phyloP scores from a whole-genome alignment of 2,888 invertebrate genomes.

The Protonemura montana region DNA sequence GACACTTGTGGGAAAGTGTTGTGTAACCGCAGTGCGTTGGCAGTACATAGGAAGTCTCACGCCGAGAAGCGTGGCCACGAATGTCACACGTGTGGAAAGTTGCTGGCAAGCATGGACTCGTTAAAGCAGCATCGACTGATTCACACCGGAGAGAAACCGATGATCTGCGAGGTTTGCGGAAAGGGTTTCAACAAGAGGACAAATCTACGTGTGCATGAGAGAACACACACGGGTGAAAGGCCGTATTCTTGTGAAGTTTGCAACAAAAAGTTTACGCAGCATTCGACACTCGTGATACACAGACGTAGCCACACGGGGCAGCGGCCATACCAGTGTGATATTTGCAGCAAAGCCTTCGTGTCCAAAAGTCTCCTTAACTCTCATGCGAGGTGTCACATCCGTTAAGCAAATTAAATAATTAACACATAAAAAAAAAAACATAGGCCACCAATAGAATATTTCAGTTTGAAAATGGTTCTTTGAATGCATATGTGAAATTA shows the following conservation, averaged over 20 bases:
- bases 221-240: conserved; percentile 67
- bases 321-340: conserved; percentile 66
- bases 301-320: conserved; percentile 69
- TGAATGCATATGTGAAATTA: too few species aligned
- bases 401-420: not conserved
- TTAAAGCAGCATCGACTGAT: conserved; percentile 52
- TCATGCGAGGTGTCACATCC: conserved; percentile 34
- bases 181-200: conserved; percentile 53
- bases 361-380: conserved; percentile 57
- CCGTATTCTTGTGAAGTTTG: conserved; percentile 55
- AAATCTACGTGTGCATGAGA: conserved; percentile 55
- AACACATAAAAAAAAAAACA: not conserved
- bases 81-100: conserved; percentile 55
- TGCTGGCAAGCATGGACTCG: conserved; percentile 49
- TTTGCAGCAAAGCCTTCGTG: conserved; percentile 69
- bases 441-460: too few species aligned
- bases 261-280: conserved; percentile 56
- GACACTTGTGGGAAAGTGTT: conserved; percentile 58
- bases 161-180: conserved; percentile 56
- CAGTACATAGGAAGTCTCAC: conserved; percentile 59
- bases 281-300: conserved; percentile 68
- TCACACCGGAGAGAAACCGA: conserved; percentile 54
- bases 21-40: conserved; percentile 57
- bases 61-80: conserved; percentile 60
- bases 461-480: too few species aligned